These are phyloP conservation scores for Remorina albescens DNA, from an alignment of 2,797 vertebrate species.

Conservation along the genomic window DNA sequence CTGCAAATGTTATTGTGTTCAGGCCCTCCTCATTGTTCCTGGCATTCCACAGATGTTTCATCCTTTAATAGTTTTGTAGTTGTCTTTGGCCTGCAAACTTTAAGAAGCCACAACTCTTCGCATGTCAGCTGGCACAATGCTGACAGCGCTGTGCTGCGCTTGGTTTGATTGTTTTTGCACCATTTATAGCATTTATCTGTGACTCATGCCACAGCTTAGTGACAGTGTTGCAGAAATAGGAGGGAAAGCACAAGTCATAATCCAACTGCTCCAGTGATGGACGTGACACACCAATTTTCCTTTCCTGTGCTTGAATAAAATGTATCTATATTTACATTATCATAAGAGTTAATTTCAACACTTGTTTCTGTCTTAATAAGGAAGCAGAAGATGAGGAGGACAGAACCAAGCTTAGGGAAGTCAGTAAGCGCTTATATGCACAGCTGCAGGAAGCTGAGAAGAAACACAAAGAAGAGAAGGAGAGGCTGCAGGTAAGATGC, in stretches of 20 bases:
- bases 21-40: constrained; percentile 51
- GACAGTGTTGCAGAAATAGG: constrained; percentile 17
- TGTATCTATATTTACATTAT: constrained; percentile 34
- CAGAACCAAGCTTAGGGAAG: constrained; percentile 86
- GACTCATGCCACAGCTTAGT: constrained; percentile 34
- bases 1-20: constrained; percentile 44
- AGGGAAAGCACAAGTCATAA: constrained; percentile 6
- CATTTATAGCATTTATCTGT: constrained; percentile 40
- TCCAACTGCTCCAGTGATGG: constrained; percentile 54
- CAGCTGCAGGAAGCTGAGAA: constrained; percentile 90
- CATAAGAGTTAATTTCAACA: constrained; percentile 3
- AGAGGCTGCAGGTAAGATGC: constrained; percentile 86
- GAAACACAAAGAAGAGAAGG: constrained; percentile 88
- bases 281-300: constrained; percentile 47
- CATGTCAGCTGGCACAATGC: not conserved
- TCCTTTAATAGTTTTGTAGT: constrained; percentile 39
- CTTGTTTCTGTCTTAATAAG: constrained; percentile 54
- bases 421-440: constrained; percentile 85
- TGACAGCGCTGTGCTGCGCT: constrained; percentile 1
- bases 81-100: constrained; percentile 8
- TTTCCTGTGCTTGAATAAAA: constrained; percentile 10
- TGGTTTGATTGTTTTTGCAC: constrained; percentile 17
- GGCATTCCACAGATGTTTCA: constrained; percentile 65
- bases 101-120: not conserved
- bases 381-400: constrained; percentile 83